These are phyloP conservation scores for Magallana nippona DNA, from an alignment of 2,888 invertebrate species.

Conservation along the genomic window DNA sequence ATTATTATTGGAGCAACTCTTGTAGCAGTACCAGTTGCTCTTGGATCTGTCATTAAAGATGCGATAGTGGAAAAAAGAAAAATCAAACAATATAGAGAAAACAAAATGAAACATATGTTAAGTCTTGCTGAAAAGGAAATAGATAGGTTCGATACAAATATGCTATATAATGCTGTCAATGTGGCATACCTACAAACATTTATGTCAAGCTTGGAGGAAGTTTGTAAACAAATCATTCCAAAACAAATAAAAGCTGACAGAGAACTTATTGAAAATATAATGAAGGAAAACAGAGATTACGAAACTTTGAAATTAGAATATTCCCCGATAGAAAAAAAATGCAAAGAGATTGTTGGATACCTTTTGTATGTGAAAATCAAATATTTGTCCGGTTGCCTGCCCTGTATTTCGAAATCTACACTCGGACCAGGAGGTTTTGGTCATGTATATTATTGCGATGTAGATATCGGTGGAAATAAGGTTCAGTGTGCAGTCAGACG, in stretches of 20 bases:
- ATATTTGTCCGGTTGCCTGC: constrained; percentile 50
- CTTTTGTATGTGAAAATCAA: constrained; percentile 53
- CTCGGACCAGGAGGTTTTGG: constrained; percentile 58
- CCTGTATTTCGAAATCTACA: constrained; percentile 34
- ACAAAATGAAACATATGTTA: constrained; percentile 56
- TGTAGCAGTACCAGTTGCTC: constrained; percentile 57
- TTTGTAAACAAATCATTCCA: constrained; percentile 60
- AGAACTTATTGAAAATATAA: constrained; percentile 54
- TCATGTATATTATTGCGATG: constrained; percentile 50
- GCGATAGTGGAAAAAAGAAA: constrained; percentile 47
- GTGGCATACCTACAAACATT: constrained; percentile 42
- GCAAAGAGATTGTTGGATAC: constrained; percentile 53
- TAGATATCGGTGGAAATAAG: constrained; percentile 27
- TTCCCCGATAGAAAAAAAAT: constrained; percentile 51
- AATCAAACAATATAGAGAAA: constrained; percentile 49
- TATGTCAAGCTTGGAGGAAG: constrained; percentile 51
- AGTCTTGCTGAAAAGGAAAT: constrained; percentile 53
- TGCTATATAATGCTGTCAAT: constrained; percentile 31
- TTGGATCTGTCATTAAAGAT: constrained; percentile 57
- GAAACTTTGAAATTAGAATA: constrained; percentile 55
- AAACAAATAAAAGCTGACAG: constrained; percentile 57
- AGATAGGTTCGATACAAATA: constrained; percentile 19
- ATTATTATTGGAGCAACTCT: constrained; percentile 57
- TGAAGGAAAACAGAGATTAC: constrained; percentile 55
- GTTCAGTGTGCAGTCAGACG: constrained; percentile 56